Percentiles rank a stretch among this genome's conserved stretches.
These are phyloP conservation scores for Montipora foliosa DNA, from an alignment of 64 coral and sea anemone genomes.

Conservation along the genomic window DNA sequence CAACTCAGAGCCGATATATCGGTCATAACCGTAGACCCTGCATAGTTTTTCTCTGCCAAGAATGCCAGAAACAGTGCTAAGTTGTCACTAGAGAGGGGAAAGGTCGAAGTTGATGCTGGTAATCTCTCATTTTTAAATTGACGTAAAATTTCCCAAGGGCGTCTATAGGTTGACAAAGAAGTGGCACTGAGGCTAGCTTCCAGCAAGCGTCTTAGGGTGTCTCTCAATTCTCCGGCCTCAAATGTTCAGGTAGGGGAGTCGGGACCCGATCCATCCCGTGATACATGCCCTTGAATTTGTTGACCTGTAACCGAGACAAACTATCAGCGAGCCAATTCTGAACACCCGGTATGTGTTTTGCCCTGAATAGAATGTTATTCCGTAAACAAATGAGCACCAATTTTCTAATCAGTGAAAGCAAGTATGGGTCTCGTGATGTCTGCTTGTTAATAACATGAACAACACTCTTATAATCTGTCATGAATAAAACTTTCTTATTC, in stretches of 20 bases:
- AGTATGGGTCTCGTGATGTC: neutral
- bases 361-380: neutral
- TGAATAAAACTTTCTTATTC: neutral
- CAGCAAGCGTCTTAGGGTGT: neutral
- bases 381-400: neutral
- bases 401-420: neutral
- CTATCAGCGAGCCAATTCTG: neutral
- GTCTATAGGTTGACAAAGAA: neutral
- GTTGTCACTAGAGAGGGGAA: neutral
- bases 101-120: neutral
- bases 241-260: neutral
- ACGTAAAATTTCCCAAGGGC: slow-evolving; percentile 1
- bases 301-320: neutral
- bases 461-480: neutral
- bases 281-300: neutral
- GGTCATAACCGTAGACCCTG: neutral
- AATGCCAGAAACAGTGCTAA: neutral
- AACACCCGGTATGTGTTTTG: neutral
- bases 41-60: neutral
- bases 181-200: neutral
- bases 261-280: neutral
- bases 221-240: neutral
- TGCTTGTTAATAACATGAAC: neutral
- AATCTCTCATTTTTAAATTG: neutral
- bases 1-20: neutral